These are phyloP conservation scores for Hylia prasina DNA, from an alignment of 2,113 vertebrate genomes.

Conservation along the genomic window DNA sequence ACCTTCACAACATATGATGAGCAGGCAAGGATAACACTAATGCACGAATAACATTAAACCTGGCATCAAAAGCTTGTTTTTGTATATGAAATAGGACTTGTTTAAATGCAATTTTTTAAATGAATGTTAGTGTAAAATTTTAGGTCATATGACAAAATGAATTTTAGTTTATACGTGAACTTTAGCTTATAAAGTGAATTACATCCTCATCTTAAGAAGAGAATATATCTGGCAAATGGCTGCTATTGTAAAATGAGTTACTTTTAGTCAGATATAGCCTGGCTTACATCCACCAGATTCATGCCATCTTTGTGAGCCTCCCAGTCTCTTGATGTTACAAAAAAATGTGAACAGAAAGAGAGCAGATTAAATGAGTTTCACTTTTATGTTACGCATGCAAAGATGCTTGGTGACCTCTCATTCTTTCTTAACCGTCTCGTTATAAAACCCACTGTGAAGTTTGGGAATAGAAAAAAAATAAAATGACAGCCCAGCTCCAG, in stretches of 20 bases:
- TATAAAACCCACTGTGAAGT: not conserved
- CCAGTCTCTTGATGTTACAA: not conserved
- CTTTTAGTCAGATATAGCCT: not conserved
- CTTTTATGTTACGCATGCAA: not conserved
- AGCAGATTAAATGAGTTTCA: not conserved
- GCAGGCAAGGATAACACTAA: not conserved
- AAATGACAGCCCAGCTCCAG: not conserved
- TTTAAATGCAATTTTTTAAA: not conserved
- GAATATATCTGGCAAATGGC: not conserved
- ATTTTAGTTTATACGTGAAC: not conserved
- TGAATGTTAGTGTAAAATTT: not conserved
- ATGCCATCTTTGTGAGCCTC: not conserved
- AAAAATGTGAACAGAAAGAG: rapidly evolving
- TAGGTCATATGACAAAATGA: not conserved
- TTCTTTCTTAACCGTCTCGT: not conserved
- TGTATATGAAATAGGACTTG: not conserved
- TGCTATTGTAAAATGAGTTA: not conserved
- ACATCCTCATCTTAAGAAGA: not conserved
- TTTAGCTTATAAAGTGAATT: not conserved
- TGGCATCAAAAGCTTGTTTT: not conserved
- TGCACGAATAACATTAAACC: not conserved
- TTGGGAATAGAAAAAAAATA: no score
- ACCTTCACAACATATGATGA: not conserved
- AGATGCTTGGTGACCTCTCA: not conserved
- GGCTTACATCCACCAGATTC: not conserved